Conservation (phyloP, 1,140 invertebrate species). For the Drosophila subobscura region DNA sequence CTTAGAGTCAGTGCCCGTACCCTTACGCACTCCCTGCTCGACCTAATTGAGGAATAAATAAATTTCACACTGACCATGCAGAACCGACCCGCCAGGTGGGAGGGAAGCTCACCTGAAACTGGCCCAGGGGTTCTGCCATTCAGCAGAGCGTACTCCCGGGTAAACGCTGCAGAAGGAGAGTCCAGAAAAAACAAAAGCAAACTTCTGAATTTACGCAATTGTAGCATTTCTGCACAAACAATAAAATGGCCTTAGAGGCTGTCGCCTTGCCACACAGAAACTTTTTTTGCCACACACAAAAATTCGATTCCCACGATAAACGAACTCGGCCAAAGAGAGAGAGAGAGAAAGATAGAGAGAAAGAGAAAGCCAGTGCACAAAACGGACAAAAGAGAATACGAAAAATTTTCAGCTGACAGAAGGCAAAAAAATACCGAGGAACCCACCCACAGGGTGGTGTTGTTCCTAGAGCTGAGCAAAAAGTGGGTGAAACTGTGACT, state of each 20-base stretch:
- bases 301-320: slow-evolving; percentile 74
- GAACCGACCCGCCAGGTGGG: slow-evolving; percentile 26
- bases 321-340: slow-evolving; percentile 2
- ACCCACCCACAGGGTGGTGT: slow-evolving; percentile 2
- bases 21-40: not conserved
- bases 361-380: no score
- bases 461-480: slow-evolving; percentile 32
- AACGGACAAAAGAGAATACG: slow-evolving; percentile 7
- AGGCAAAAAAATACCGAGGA: slow-evolving; percentile 18
- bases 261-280: slow-evolving; percentile 38
- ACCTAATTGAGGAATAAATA: slow-evolving; percentile 74
- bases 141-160: slow-evolving; percentile 71
- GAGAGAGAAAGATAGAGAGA: slow-evolving; percentile 1
- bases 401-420: slow-evolving; percentile 35
- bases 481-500: slow-evolving; percentile 26
- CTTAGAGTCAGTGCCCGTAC: not conserved
- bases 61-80: slow-evolving; percentile 69
- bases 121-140: slow-evolving; percentile 63
- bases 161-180: slow-evolving; percentile 26
- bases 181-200: slow-evolving; percentile 52
- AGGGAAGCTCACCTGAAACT: slow-evolving; percentile 61
- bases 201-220: slow-evolving; percentile 73
- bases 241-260: slow-evolving; percentile 73
- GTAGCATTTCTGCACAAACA: slow-evolving; percentile 67
- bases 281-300: slow-evolving; percentile 65